phyloP scores from a whole-genome alignment of 1,140 invertebrate genomes.

The Leptoteleia sp. region DNA sequence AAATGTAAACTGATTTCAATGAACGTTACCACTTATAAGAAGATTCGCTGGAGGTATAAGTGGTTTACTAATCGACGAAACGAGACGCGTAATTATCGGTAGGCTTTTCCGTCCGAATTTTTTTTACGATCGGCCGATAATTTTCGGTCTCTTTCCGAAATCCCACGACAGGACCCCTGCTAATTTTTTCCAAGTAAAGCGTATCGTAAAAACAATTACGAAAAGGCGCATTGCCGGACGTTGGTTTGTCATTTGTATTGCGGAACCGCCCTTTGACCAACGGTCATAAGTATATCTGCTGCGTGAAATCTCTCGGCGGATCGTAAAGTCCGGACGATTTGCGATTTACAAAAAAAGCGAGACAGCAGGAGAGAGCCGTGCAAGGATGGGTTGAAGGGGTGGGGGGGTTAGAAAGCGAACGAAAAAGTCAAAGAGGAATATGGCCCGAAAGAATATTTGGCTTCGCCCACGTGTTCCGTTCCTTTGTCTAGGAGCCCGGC shows the following conservation, averaged over 20 bases:
- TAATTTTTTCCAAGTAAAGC: conserved; percentile 67
- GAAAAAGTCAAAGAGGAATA: too few species aligned
- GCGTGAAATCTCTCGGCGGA: conserved; percentile 54
- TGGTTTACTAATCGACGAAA: conserved; percentile 14
- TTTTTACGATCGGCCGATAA: conserved; percentile 55
- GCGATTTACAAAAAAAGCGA: conserved; percentile 44
- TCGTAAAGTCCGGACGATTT: conserved; percentile 62
- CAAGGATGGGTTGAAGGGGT: too few species aligned
- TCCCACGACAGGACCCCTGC: conserved; percentile 41
- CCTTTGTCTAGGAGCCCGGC: conserved; percentile 44
- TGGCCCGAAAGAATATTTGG: conserved; percentile 29
- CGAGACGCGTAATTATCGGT: conserved; percentile 26
- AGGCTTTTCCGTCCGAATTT: conserved; percentile 42
- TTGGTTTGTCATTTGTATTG: conserved; percentile 69
- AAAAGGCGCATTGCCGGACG: conserved; percentile 46
- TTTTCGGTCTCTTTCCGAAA: conserved; percentile 39
- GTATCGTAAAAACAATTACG: conserved; percentile 64
- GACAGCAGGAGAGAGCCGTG: too few species aligned
- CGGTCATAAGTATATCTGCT: conserved; percentile 62
- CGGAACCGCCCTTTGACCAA: conserved; percentile 62
- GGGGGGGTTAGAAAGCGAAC: too few species aligned
- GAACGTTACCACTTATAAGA: background rate
- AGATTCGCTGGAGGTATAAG: background rate
- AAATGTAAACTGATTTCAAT: too few species aligned
- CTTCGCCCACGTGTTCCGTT: conserved; percentile 39